A percentile compares a stretch with the other conserved stretches of the same genome.
Evolutionary conservation across 2,113 vertebrate species (phyloP).

Genomic region (Microtus richardsoni): DNA sequence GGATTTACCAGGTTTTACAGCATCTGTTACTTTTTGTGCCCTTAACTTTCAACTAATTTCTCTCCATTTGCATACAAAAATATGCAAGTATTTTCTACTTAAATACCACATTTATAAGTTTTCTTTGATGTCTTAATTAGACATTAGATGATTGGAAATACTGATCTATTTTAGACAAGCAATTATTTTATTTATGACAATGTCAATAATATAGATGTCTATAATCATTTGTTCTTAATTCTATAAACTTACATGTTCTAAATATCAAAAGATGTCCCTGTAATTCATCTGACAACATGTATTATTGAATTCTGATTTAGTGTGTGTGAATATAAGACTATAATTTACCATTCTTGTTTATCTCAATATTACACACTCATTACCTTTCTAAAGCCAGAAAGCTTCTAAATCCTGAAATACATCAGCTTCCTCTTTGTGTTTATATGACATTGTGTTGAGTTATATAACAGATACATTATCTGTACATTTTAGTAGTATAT

Average conservation of each 20-base stretch:
- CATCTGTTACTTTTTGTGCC: background rate
- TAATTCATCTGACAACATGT: background rate
- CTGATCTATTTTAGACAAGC: background rate
- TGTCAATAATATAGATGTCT: conserved; percentile 22
- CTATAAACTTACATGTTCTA: background rate
- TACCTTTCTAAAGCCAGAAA: conserved; percentile 47
- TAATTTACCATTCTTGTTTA: background rate
- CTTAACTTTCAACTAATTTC: conserved; percentile 18
- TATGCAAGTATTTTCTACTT: background rate
- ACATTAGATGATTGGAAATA: conserved; percentile 24
- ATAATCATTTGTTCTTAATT: conserved; percentile 32
- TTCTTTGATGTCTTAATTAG: conserved; percentile 13
- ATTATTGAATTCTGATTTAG: background rate
- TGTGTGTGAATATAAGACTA: background rate
- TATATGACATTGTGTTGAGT: background rate
- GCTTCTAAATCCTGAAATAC: background rate
- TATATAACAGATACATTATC: background rate
- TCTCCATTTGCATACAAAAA: background rate
- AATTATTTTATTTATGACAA: conserved; percentile 9
- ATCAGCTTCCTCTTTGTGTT: background rate
- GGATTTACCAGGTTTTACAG: background rate
- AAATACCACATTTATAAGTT: background rate
- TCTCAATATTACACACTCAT: conserved; percentile 2
- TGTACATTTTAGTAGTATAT: background rate
- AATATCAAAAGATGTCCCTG: conserved; percentile 21